These are phyloP conservation scores for Dinothrombium tinctorium DNA, from an alignment of 1,140 invertebrate species.

Conservation along the genomic window DNA sequence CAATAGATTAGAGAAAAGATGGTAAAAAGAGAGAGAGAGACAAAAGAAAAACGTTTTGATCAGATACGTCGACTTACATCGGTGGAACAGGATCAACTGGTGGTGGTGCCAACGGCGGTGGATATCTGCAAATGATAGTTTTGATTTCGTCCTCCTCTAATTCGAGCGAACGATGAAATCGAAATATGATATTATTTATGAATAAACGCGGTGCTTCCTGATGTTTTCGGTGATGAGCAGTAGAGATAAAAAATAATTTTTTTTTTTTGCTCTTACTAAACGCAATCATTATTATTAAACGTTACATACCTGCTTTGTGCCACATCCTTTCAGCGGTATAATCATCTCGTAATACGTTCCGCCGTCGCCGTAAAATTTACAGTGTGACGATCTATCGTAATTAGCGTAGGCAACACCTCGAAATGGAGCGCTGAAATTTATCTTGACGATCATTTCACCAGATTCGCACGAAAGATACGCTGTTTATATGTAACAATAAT, in stretches of 20 bases:
- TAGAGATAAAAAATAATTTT: no score
- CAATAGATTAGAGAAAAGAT: no score
- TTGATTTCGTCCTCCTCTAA: conserved; percentile 88
- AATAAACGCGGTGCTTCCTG: conserved; percentile 36
- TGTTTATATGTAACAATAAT: conserved; percentile 26
- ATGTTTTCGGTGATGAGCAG: background rate
- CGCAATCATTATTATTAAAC: background rate
- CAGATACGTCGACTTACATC: conserved; percentile 31
- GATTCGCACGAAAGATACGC: conserved; percentile 66
- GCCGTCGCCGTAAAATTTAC: conserved; percentile 59
- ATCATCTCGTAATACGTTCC: conserved; percentile 50
- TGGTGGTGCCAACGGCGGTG: conserved; percentile 52
- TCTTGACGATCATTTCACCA: conserved; percentile 54
- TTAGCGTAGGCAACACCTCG: conserved; percentile 74
- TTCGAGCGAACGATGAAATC: conserved; percentile 70
- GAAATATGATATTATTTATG: conserved; percentile 78
- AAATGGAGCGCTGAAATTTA: conserved; percentile 73
- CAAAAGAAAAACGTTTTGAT: no score
- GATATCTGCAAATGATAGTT: conserved; percentile 77
- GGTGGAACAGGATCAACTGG: conserved; percentile 22
- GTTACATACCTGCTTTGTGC: conserved; percentile 55
- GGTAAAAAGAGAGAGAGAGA: no score
- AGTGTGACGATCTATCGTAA: conserved; percentile 69
- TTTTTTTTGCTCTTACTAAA: no score
- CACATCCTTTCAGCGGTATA: conserved; percentile 70